Percentiles rank a stretch among this genome's conserved stretches.
Evolutionary conservation across 2,888 invertebrate species (phyloP).

Genomic region (Ophion costatus): DNA sequence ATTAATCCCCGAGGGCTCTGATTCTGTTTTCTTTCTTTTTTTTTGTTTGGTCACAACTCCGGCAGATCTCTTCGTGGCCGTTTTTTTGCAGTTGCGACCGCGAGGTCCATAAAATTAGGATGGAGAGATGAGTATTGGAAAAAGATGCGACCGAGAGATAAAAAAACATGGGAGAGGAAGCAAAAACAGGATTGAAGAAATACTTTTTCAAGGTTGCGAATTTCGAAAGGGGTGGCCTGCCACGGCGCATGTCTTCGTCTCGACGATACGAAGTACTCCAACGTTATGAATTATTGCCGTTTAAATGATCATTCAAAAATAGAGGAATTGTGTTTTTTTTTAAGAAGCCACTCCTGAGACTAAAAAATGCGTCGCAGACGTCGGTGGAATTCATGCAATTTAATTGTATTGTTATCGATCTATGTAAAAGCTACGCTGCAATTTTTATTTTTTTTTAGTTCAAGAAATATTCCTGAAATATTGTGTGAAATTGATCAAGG

Average conservation of each 20-base stretch:
- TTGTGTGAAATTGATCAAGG: slow-evolving; percentile 55
- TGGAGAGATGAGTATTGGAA: not conserved
- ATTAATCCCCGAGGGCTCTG: slow-evolving; percentile 31
- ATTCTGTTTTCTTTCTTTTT: slow-evolving; percentile 18
- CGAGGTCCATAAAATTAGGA: not conserved
- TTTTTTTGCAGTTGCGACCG: not conserved
- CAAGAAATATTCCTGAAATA: slow-evolving; percentile 29
- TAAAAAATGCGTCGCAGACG: slow-evolving; percentile 36
- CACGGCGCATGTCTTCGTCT: slow-evolving; percentile 66
- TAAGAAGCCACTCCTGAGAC: slow-evolving; percentile 18
- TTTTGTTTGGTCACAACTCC: not conserved
- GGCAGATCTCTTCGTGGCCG: slow-evolving; percentile 12
- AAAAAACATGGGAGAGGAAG: slow-evolving; percentile 33
- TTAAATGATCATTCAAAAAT: slow-evolving; percentile 59
- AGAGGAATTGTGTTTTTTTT: slow-evolving; percentile 48
- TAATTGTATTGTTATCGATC: slow-evolving; percentile 62
- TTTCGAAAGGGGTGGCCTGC: slow-evolving; percentile 17
- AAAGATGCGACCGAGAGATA: not conserved
- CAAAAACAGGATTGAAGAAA: not conserved
- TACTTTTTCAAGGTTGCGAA: slow-evolving; percentile 16
- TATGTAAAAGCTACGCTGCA: slow-evolving; percentile 46
- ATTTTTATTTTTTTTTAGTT: slow-evolving; percentile 39
- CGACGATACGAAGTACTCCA: slow-evolving; percentile 68
- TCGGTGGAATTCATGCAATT: slow-evolving; percentile 62
- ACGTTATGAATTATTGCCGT: slow-evolving; percentile 60